These are phyloP conservation scores for Cydia pomonella DNA, from an alignment of 1,140 invertebrate genomes.

Conservation along the genomic window DNA sequence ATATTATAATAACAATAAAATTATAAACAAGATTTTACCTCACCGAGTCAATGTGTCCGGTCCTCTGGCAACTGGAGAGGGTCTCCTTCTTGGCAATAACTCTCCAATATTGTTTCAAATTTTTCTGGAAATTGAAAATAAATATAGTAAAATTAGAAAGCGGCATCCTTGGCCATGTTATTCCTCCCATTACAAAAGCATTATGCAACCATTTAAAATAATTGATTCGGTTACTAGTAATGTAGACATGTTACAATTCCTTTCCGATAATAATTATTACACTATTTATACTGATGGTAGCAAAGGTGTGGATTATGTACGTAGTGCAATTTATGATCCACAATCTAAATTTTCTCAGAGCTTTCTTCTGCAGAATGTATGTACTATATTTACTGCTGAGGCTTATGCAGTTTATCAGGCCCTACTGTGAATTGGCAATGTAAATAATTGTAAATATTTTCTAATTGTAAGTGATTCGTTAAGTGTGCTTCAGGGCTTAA, in stretches of 20 bases:
- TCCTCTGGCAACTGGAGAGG: background rate
- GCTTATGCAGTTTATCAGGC: too few species aligned
- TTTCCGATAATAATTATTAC: background rate
- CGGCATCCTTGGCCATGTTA: background rate
- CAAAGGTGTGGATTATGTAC: too few species aligned
- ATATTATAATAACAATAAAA: background rate
- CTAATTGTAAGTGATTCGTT: slow-evolving; percentile 4
- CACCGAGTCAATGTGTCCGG: background rate
- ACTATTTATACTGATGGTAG: too few species aligned
- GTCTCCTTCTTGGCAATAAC: background rate
- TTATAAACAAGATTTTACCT: slow-evolving; percentile 2
- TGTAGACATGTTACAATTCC: background rate
- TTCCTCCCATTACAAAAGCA: background rate
- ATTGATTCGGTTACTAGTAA: slow-evolving; percentile 11
- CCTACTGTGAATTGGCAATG: too few species aligned
- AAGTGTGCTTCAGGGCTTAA: background rate
- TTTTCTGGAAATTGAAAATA: too few species aligned
- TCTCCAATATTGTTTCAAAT: background rate
- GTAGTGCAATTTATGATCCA: too few species aligned
- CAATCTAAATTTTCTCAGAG: too few species aligned
- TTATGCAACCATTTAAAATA: background rate
- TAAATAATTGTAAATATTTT: too few species aligned
- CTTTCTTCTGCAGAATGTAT: too few species aligned
- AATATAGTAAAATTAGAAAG: background rate
- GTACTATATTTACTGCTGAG: too few species aligned